Conservation (phyloP, 2,113 vertebrate genomes). For the Zosterops japonicus region DNA sequence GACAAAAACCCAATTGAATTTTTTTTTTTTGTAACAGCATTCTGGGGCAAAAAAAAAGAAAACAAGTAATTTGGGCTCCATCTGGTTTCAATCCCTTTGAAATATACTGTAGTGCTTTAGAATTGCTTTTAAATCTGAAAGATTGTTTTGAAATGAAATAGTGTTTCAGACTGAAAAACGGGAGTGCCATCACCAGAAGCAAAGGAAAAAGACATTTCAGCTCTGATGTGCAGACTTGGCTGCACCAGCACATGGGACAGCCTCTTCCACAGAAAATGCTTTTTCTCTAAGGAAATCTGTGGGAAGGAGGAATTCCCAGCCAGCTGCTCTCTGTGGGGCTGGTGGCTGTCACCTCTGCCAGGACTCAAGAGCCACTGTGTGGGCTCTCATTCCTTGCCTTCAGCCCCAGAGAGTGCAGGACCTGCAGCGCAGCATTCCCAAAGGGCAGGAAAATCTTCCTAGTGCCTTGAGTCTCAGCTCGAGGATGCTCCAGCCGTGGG, state of each 20-base stretch:
- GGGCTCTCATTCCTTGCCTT: background rate
- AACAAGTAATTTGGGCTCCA: constrained; percentile 48
- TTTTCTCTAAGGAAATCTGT: background rate
- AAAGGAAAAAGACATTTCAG: background rate
- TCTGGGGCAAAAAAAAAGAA: background rate
- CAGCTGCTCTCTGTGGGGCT: background rate
- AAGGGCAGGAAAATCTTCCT: rapidly evolving
- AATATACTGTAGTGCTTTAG: constrained; percentile 44
- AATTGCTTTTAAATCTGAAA: constrained; percentile 28
- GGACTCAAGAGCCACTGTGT: rapidly evolving
- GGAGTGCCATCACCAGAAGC: background rate
- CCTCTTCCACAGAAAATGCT: background rate
- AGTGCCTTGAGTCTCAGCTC: rapidly evolving
- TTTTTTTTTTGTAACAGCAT: background rate
- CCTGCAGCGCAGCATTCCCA: background rate
- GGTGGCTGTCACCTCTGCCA: background rate
- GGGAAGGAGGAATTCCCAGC: background rate
- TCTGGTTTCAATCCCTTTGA: constrained; percentile 66
- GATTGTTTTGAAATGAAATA: constrained; percentile 19
- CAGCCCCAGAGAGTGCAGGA: background rate
- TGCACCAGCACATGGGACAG: rapidly evolving
- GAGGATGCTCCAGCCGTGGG: background rate
- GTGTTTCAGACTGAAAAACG: background rate
- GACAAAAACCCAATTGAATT: constrained; percentile 32
- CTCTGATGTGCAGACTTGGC: rapidly evolving